phyloP scores from a whole-genome alignment of 1,140 invertebrate species.

The Colletes latitarsis region DNA sequence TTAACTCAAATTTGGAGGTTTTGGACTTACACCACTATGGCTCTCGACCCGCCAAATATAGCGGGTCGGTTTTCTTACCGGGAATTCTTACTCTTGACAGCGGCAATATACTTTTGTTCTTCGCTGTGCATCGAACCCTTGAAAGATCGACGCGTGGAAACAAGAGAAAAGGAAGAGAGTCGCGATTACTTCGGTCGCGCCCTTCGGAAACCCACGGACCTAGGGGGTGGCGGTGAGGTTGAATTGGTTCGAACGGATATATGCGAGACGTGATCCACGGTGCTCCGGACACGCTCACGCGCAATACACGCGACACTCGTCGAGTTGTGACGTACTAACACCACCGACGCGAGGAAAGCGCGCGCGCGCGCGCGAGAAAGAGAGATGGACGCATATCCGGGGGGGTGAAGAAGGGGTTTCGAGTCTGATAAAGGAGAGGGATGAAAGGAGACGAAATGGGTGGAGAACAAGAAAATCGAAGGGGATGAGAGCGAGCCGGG shows the following conservation, averaged over 20 bases:
- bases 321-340: background rate
- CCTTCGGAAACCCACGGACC: background rate
- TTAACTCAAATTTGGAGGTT: too few species aligned
- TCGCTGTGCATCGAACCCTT: background rate
- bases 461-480: slow-evolving; percentile 54
- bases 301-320: background rate
- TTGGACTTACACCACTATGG: too few species aligned
- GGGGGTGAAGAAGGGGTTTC: background rate
- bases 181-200: background rate
- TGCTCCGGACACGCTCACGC: background rate
- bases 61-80: too few species aligned
- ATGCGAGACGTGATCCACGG: slow-evolving; percentile 46
- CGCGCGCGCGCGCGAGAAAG: background rate
- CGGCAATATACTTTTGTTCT: background rate
- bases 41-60: too few species aligned
- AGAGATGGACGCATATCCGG: slow-evolving; percentile 18
- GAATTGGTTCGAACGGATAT: slow-evolving; percentile 39
- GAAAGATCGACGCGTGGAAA: slow-evolving; percentile 8
- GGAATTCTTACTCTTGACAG: too few species aligned
- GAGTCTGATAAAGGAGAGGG: background rate
- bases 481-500: slow-evolving; percentile 44
- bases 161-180: background rate
- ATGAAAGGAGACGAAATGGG: slow-evolving; percentile 37
- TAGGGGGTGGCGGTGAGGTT: background rate
- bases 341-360: background rate